These are phyloP conservation scores for Ctenosaura bakeri DNA, from an alignment of 2,797 vertebrate genomes.

Conservation along the genomic window DNA sequence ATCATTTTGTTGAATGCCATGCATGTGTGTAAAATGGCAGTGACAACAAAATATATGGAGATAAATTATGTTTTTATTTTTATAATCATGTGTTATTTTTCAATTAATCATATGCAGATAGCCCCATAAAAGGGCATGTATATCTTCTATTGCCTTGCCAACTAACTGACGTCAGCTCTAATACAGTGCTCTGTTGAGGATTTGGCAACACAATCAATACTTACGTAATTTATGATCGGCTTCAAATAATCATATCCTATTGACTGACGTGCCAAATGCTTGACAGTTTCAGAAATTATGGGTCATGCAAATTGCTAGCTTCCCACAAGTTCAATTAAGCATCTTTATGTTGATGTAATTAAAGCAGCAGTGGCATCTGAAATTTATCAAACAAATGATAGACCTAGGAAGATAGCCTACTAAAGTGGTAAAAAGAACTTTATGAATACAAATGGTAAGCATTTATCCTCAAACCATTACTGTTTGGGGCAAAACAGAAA, in stretches of 20 bases:
- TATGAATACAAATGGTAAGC: constrained; percentile 38
- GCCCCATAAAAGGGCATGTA: constrained; percentile 26
- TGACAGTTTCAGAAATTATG: constrained; percentile 65
- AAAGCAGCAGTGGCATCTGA: constrained; percentile 68
- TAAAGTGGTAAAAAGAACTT: constrained; percentile 52
- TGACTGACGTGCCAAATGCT: constrained; percentile 62
- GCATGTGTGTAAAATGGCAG: constrained; percentile 44
- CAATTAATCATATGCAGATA: constrained; percentile 44
- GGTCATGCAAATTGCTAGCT: constrained; percentile 70
- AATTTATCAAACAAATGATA: constrained; percentile 65
- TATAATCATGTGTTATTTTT: constrained; percentile 52
- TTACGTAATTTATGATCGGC: constrained; percentile 70
- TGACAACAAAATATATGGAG: constrained; percentile 47
- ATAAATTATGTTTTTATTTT: constrained; percentile 46
- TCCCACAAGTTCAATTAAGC: constrained; percentile 70
- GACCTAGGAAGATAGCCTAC: constrained; percentile 42
- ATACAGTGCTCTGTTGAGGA: constrained; percentile 47
- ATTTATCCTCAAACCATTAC: constrained; percentile 43
- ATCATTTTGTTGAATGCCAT: constrained; percentile 37
- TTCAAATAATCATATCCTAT: constrained; percentile 72
- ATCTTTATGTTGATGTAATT: constrained; percentile 69
- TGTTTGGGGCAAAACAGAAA: constrained; percentile 41
- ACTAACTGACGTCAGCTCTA: constrained; percentile 52
- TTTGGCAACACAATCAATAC: constrained; percentile 59
- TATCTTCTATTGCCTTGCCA: constrained; percentile 48